Percentiles rank a stretch among this genome's conserved stretches.
Evolutionary conservation across 2,797 vertebrate genomes (phyloP).

Genomic region (Xiphorhynchus erythropygius): DNA sequence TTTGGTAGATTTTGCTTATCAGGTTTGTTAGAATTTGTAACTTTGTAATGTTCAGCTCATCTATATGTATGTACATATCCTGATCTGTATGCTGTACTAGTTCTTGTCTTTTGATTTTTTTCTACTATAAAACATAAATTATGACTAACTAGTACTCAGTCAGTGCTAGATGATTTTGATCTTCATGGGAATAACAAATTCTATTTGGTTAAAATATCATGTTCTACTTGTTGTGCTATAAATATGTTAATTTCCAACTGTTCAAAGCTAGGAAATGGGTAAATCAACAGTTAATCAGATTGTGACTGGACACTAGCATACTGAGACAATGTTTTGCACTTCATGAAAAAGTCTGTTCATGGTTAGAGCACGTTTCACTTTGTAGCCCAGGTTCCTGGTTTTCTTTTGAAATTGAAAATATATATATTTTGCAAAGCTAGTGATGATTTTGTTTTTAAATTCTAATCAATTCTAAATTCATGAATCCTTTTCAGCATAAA

Average conservation of each 20-base stretch:
- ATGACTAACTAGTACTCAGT: not conserved
- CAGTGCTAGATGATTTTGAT: not conserved
- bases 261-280: not conserved
- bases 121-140: not conserved
- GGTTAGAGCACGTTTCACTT: not conserved
- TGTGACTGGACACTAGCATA: not conserved
- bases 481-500: not conserved
- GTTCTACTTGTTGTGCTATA: not conserved
- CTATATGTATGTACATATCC: not conserved
- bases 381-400: not conserved
- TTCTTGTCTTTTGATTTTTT: not conserved
- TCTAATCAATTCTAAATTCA: not conserved
- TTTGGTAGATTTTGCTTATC: not conserved
- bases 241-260: not conserved
- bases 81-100: not conserved
- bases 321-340: not conserved
- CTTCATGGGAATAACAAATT: not conserved
- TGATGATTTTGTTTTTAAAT: not conserved
- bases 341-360: not conserved
- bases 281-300: not conserved
- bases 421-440: not conserved
- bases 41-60: not conserved
- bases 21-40: not conserved
- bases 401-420: not conserved
- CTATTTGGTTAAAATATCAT: not conserved